Conservation (phyloP, 2,888 invertebrate species). For the Imbricaverruca yamaguchii region DNA sequence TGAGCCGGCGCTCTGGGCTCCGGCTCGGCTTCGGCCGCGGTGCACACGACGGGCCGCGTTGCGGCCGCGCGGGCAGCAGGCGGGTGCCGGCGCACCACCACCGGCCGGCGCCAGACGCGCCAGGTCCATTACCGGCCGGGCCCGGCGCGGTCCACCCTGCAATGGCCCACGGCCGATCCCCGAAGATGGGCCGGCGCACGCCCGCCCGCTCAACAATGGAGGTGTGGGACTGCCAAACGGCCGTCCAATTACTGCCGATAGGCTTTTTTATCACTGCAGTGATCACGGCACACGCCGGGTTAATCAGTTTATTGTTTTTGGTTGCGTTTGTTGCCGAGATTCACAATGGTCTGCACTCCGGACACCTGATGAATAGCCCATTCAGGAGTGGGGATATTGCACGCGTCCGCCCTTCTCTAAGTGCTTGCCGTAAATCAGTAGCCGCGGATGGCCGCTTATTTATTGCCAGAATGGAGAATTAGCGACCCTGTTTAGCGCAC, state of each 20-base stretch:
- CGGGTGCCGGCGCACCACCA: neutral
- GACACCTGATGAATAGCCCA: constrained; percentile 11
- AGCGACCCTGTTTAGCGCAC: neutral
- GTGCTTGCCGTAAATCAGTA: neutral
- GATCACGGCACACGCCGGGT: constrained; percentile 2
- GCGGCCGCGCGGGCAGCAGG: neutral
- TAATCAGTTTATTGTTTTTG: constrained; percentile 6
- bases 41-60: neutral
- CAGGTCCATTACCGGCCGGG: neutral
- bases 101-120: neutral
- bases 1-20: too few relatives aligned
- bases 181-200: neutral
- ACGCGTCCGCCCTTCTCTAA: constrained; percentile 4
- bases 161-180: neutral
- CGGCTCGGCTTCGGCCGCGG: too few relatives aligned
- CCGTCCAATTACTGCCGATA: neutral
- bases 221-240: constrained; percentile 4
- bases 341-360: neutral
- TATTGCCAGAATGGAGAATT: neutral
- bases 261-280: neutral
- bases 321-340: constrained; percentile 2
- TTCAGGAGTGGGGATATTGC: constrained; percentile 11
- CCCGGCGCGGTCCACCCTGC: neutral
- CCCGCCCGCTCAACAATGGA: neutral
- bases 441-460: neutral